These are phyloP conservation scores for Gouania willdenowi DNA, from an alignment of 2,797 vertebrate species.

Conservation along the genomic window DNA sequence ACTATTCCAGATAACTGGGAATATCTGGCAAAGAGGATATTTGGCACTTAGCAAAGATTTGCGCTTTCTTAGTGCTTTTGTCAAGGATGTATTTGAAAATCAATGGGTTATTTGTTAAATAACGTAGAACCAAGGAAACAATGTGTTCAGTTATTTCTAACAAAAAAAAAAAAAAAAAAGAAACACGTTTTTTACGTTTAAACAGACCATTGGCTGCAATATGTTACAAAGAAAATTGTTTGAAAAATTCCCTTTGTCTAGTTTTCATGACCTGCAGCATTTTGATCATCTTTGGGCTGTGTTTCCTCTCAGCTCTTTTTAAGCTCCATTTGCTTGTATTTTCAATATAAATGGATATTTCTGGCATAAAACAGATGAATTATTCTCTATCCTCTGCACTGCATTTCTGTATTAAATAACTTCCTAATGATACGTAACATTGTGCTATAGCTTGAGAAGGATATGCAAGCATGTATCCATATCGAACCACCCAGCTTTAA, in stretches of 20 bases:
- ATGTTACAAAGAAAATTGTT: background rate
- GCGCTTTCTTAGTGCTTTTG: no score
- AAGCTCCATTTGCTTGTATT: conserved; percentile 26
- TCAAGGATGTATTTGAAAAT: no score
- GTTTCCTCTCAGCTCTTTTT: conserved; percentile 7
- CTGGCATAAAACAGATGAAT: conserved; percentile 54
- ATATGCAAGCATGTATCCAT: conserved; percentile 10
- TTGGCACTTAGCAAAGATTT: no score
- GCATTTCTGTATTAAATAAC: conserved; percentile 29
- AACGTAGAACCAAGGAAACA: no score
- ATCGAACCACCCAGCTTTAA: background rate
- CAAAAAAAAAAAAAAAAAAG: background rate
- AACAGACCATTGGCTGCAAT: background rate
- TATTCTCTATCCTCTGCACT: conserved; percentile 39
- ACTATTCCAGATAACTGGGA: no score
- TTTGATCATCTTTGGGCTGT: background rate
- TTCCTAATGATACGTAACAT: conserved; percentile 49
- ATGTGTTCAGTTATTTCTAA: no score
- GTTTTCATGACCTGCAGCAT: no score
- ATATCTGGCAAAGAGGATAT: no score
- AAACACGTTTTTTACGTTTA: no score
- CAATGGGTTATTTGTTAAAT: no score
- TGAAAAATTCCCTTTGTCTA: background rate
- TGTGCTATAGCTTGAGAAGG: conserved; percentile 14
- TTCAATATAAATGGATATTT: conserved; percentile 49